Conservation (phyloP, 2,888 invertebrate genomes). For the Dinocampus coccinellae region DNA sequence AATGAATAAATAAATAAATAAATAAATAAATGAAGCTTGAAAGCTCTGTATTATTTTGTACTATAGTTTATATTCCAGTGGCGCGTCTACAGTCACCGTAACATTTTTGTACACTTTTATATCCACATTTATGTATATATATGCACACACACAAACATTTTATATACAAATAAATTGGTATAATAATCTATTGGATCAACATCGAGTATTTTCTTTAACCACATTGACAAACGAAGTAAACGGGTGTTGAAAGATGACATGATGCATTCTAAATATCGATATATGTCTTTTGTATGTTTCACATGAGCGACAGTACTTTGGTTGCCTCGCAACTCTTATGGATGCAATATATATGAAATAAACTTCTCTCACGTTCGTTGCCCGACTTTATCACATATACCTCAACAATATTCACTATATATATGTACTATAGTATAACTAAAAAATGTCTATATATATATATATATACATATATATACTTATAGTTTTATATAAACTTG, state of each 20-base stretch:
- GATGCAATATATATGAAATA: slow-evolving; percentile 1
- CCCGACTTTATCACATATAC: slow-evolving; percentile 1
- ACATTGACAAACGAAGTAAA: neutral
- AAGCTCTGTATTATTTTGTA: neutral
- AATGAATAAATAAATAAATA: neutral
- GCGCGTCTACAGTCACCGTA: too few species aligned
- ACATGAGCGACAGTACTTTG: neutral
- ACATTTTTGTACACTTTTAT: neutral
- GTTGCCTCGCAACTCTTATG: neutral
- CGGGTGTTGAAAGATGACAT: neutral
- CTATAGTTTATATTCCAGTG: neutral
- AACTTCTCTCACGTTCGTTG: slow-evolving; percentile 11
- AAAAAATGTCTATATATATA: too few species aligned
- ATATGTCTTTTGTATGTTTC: slow-evolving; percentile 14
- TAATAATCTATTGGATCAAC: neutral
- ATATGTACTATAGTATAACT: too few species aligned
- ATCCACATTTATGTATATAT: neutral
- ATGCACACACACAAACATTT: neutral
- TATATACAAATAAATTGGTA: neutral
- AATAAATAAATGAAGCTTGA: neutral
- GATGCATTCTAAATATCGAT: slow-evolving; percentile 16
- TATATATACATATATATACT: neutral
- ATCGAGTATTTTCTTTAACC: neutral
- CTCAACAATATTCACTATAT: neutral
- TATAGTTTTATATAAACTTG: neutral